A percentile compares a stretch with the other conserved stretches of the same genome.
Evolutionary conservation across 1,140 invertebrate species (phyloP).

Genomic region (Pantala flavescens): DNA sequence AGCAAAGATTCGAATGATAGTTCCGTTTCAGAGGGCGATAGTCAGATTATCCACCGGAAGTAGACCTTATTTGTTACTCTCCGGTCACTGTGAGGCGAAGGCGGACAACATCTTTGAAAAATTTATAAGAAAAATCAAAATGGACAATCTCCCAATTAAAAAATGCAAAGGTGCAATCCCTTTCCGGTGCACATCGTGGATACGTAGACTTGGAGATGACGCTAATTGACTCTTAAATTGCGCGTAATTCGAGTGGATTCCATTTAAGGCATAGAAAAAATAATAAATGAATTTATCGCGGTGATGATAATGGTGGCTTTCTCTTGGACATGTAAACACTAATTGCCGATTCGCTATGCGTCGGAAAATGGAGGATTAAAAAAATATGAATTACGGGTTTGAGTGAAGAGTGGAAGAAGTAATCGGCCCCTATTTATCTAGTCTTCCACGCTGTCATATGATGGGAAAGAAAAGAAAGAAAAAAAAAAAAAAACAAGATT

Average conservation of each 20-base stretch:
- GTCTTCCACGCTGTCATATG: not conserved
- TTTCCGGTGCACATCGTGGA: too few species aligned
- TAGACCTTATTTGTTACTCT: not conserved
- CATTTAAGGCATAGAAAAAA: not conserved
- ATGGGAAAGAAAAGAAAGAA: not conserved
- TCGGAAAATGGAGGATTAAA: not conserved
- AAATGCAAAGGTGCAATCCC: not conserved
- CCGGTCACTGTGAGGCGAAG: not conserved
- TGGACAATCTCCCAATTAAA: not conserved
- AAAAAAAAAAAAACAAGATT: too few species aligned
- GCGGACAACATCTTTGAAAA: not conserved
- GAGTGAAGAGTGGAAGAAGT: not conserved
- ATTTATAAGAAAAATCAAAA: not conserved
- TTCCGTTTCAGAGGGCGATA: not conserved
- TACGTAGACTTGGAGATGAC: not conserved
- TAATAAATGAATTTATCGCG: not conserved
- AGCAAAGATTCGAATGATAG: not conserved
- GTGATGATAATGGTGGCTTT: not conserved
- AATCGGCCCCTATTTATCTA: too few species aligned
- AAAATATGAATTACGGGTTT: not conserved
- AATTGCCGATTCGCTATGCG: not conserved
- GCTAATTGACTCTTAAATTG: constrained; percentile 1
- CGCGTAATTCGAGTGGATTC: not conserved
- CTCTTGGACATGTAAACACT: not conserved
- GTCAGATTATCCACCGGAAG: not conserved